A percentile compares a stretch with the other conserved stretches of the same genome.
phyloP scores from a whole-genome alignment of 1,140 invertebrate species.

The Metopolophium dirhodum region DNA sequence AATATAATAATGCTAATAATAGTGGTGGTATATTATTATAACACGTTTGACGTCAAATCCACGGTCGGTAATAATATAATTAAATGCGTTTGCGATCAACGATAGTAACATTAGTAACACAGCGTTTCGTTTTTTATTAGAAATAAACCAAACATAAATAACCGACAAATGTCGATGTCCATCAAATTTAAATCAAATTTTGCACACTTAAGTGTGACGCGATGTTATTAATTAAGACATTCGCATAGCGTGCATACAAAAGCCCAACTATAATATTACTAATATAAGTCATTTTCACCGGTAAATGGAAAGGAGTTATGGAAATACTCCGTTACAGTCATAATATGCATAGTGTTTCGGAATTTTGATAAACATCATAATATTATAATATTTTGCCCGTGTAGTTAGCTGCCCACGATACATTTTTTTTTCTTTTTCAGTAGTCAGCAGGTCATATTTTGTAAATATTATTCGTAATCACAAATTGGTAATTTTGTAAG shows the following conservation, averaged over 20 bases:
- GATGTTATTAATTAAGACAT: neutral
- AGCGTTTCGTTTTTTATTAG: neutral
- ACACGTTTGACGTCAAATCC: neutral
- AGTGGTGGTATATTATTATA: neutral
- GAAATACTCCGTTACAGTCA: neutral
- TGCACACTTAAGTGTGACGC: rapidly evolving
- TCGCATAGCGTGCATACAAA: neutral
- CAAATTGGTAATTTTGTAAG: neutral
- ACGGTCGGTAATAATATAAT: neutral
- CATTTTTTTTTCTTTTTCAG: neutral
- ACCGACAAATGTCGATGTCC: neutral
- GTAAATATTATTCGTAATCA: neutral
- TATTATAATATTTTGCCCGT: too few species aligned
- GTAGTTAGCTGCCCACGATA: neutral
- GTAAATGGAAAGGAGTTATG: neutral
- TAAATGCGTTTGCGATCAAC: neutral
- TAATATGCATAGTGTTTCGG: neutral
- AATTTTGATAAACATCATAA: neutral
- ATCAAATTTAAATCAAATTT: neutral
- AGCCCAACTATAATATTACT: neutral
- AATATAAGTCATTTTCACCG: neutral
- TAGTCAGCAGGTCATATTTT: neutral
- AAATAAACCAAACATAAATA: neutral
- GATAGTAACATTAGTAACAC: neutral
- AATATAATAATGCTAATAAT: neutral